Percentiles rank a stretch among this genome's conserved stretches.
Evolutionary conservation across 1,140 invertebrate species (phyloP).

Genomic region (Sycobia sp.): DNA sequence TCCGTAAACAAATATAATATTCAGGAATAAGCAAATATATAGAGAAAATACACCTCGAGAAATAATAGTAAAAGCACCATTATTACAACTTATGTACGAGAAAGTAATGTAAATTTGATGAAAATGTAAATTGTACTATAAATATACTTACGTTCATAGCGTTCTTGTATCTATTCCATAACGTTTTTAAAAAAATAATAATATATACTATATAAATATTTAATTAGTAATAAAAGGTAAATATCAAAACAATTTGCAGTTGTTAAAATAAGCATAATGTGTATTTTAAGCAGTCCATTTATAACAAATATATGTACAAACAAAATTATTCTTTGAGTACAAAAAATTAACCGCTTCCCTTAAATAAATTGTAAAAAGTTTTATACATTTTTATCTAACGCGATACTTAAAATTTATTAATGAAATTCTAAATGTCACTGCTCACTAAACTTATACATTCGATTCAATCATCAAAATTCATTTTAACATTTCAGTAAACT

Average conservation of each 20-base stretch:
- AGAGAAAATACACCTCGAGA: too few species aligned
- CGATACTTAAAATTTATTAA: constrained; percentile 15
- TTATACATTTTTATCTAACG: constrained; percentile 25
- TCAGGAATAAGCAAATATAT: too few species aligned
- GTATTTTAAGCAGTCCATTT: constrained; percentile 29
- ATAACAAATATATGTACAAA: constrained; percentile 34
- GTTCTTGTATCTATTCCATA: too few species aligned
- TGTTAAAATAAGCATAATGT: constrained; percentile 32
- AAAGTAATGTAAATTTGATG: too few species aligned
- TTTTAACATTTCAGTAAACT: constrained; percentile 13
- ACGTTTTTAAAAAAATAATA: too few species aligned
- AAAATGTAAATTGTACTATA: too few species aligned
- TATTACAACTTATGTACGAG: too few species aligned
- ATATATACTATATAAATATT: too few species aligned
- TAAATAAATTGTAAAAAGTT: constrained; percentile 30
- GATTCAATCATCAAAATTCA: constrained; percentile 17
- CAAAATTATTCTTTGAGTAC: constrained; percentile 25
- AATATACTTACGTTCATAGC: too few species aligned
- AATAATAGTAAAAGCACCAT: too few species aligned
- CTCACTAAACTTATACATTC: constrained; percentile 24
- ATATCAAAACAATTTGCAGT: constrained; percentile 11
- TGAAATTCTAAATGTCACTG: constrained; percentile 5
- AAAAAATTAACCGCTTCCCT: constrained; percentile 22
- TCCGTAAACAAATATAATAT: too few species aligned
- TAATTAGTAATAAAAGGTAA: too few species aligned